Evolutionary conservation across 1,140 invertebrate species (phyloP).

Genomic region (Neodiprion lecontei): DNA sequence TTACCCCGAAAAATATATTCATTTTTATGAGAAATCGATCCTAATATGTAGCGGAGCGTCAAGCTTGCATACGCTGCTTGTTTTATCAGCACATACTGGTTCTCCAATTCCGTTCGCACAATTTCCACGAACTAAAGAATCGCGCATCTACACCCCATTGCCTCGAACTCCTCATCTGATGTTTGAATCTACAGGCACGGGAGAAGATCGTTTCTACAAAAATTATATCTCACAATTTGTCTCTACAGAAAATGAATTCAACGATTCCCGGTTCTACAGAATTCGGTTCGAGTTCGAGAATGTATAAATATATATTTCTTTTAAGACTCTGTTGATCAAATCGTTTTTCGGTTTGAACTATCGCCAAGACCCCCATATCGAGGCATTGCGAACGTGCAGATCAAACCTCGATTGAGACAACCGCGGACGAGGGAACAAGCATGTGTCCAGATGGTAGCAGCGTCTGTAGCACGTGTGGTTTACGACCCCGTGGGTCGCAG

Average conservation of each 20-base stretch:
- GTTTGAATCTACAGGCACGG: too few relatives aligned
- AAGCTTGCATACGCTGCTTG: not conserved
- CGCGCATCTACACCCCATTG: too few relatives aligned
- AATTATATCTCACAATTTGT: too few relatives aligned
- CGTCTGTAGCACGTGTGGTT: slow-evolving; percentile 4
- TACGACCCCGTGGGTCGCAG: slow-evolving; percentile 1
- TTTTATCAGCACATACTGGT: not conserved
- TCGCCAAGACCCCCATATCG: too few relatives aligned
- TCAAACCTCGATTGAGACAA: not conserved
- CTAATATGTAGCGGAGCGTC: not conserved
- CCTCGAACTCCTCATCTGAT: too few relatives aligned
- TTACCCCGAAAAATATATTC: not conserved
- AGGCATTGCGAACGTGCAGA: not conserved
- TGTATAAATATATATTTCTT: too few relatives aligned
- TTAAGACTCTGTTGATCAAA: too few relatives aligned
- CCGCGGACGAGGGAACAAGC: not conserved
- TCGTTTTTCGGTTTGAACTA: too few relatives aligned
- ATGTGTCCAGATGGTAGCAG: not conserved
- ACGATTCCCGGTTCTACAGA: too few relatives aligned
- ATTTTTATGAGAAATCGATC: not conserved
- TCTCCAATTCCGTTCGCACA: not conserved
- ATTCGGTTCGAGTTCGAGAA: too few relatives aligned
- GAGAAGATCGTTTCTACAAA: too few relatives aligned
- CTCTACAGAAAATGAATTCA: too few relatives aligned
- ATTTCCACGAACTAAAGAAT: not conserved